These are phyloP conservation scores for Dicerorhinus sumatrensis DNA, from an alignment of 2,113 vertebrate genomes.

Conservation along the genomic window DNA sequence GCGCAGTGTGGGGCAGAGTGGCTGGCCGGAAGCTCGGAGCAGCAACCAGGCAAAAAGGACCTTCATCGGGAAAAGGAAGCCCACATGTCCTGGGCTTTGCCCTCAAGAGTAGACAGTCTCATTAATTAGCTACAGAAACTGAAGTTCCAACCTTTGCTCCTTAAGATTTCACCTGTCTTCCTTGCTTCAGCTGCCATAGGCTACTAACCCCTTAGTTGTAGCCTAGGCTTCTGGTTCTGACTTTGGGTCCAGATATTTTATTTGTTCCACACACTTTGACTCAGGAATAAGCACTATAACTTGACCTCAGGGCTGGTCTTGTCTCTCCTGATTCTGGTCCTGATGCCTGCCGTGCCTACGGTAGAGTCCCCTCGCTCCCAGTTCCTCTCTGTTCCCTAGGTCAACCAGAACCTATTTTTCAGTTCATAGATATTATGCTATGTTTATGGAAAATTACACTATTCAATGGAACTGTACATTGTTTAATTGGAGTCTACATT, in stretches of 20 bases:
- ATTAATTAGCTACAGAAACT: background rate
- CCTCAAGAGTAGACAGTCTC: background rate
- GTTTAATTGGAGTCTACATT: background rate
- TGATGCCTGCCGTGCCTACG: background rate
- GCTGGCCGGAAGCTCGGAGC: background rate
- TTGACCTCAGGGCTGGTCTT: background rate
- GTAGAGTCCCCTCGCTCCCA: rapidly evolving
- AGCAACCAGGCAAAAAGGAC: background rate
- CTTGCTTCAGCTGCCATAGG: background rate
- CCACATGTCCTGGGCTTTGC: background rate
- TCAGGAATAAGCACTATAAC: background rate
- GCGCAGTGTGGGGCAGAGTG: rapidly evolving
- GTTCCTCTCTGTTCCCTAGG: background rate
- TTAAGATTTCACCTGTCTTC: background rate
- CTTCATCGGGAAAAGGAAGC: background rate
- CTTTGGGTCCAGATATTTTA: background rate
- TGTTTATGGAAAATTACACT: background rate
- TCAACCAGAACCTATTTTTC: background rate
- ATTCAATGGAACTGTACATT: background rate
- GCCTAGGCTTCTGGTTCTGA: background rate
- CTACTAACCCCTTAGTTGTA: background rate
- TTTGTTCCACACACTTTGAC: background rate
- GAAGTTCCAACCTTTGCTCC: background rate
- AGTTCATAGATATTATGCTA: background rate
- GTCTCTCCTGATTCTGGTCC: background rate